Conservation (phyloP, 2,113 vertebrate species). For the Atherinomorus stipes region DNA sequence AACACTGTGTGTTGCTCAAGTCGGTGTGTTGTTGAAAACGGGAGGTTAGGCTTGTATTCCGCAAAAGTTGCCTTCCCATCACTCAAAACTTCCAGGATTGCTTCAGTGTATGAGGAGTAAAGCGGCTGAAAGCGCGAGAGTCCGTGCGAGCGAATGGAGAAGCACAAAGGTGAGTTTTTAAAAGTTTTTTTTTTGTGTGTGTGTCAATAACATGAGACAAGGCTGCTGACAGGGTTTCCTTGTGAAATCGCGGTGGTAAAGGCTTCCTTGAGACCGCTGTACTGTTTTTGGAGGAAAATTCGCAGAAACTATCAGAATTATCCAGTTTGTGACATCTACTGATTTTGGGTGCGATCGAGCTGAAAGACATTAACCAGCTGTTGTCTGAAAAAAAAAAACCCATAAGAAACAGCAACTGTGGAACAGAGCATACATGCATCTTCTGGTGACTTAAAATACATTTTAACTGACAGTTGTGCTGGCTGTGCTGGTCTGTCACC, state of each 20-base stretch:
- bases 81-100: conserved; percentile 39
- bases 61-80: conserved; percentile 1
- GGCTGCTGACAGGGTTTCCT: conserved; percentile 5
- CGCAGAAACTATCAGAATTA: neutral
- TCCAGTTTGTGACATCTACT: neutral
- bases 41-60: conserved; percentile 48
- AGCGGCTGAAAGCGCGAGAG: conserved; percentile 39
- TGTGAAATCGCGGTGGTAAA: neutral
- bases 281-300: neutral
- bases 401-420: too few relatives aligned
- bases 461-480: neutral
- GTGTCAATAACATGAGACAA: conserved; percentile 6
- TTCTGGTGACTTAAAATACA: neutral
- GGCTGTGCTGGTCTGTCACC: neutral
- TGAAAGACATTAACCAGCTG: neutral
- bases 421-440: neutral
- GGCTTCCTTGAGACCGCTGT: neutral
- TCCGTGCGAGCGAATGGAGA: conserved; percentile 76
- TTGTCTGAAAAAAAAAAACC: too few relatives aligned
- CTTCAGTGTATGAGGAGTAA: conserved; percentile 52
- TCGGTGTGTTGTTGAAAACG: conserved; percentile 30
- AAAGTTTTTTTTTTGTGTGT: neutral
- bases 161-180: conserved; percentile 81
- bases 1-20: conserved; percentile 10
- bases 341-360: neutral